Evolutionary conservation across 35 echinoderm and acorn worm species (phyloP).

Genomic region (Patiria miniata): DNA sequence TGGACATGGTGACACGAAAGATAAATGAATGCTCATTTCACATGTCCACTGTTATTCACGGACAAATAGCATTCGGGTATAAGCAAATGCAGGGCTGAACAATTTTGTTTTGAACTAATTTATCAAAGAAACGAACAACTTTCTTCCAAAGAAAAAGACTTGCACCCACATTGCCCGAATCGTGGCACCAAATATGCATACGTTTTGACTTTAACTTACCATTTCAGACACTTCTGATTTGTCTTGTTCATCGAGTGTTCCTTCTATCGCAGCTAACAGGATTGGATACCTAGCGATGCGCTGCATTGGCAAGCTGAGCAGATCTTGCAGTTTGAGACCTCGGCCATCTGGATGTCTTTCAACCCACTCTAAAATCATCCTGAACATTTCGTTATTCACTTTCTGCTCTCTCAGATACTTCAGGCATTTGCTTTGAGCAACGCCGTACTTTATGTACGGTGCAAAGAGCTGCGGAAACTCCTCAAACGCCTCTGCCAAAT

Average conservation of each 20-base stretch:
- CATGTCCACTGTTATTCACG: too few relatives aligned
- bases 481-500: conserved; percentile 49
- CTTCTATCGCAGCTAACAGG: conserved; percentile 62
- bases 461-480: conserved; percentile 58
- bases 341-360: conserved; percentile 43
- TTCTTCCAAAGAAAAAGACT: too few relatives aligned
- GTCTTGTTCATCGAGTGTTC: conserved; percentile 59
- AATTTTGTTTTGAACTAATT: too few relatives aligned
- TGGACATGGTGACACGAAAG: too few relatives aligned
- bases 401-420: conserved; percentile 59
- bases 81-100: too few relatives aligned
- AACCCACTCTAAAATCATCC: conserved; percentile 73
- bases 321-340: conserved; percentile 58
- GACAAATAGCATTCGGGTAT: too few relatives aligned
- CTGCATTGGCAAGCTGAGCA: conserved; percentile 87
- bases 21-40: too few relatives aligned
- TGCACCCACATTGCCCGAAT: too few relatives aligned
- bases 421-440: conserved; percentile 62
- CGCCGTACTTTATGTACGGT: conserved; percentile 71
- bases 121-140: too few relatives aligned
- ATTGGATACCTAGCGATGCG: conserved; percentile 81
- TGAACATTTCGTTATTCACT: conserved; percentile 57
- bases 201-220: conserved; percentile 73
- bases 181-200: too few relatives aligned
- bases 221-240: conserved; percentile 35